Percentiles rank a stretch among this genome's conserved stretches.
phyloP scores from a whole-genome alignment of 2,113 vertebrate genomes.

The Mormyrus iriodes region DNA sequence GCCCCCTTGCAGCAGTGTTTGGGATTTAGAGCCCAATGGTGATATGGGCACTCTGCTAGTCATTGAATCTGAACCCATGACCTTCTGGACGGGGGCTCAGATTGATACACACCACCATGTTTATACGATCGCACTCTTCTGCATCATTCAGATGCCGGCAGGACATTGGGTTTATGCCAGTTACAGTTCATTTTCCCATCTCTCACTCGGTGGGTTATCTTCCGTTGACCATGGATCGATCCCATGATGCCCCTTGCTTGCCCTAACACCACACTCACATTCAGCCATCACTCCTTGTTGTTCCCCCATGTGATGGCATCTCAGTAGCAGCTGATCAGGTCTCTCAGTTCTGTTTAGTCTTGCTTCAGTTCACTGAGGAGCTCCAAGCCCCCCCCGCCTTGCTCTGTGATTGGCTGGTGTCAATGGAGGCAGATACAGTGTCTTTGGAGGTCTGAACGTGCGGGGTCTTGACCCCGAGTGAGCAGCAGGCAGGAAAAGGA shows the following conservation, averaged over 20 bases:
- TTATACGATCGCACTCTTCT: background rate
- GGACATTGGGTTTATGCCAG: background rate
- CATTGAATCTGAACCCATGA: background rate
- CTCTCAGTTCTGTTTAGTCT: background rate
- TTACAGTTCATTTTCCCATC: background rate
- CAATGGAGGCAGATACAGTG: background rate
- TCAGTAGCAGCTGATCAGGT: background rate
- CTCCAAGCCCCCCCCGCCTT: background rate
- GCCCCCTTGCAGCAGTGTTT: background rate
- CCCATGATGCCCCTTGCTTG: background rate
- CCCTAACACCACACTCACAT: background rate
- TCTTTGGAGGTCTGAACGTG: background rate
- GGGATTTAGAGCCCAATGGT: background rate
- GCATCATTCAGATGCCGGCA: background rate
- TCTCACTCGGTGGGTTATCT: background rate
- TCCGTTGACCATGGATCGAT: background rate
- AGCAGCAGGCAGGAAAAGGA: background rate
- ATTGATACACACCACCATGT: background rate
- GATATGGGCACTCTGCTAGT: background rate
- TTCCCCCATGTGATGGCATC: background rate
- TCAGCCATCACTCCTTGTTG: background rate
- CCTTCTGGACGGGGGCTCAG: background rate
- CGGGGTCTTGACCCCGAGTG: background rate
- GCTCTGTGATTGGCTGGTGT: background rate
- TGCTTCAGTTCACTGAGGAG: background rate